Conservation (phyloP, 2,888 invertebrate genomes). For the Galerucella calmariensis region DNA sequence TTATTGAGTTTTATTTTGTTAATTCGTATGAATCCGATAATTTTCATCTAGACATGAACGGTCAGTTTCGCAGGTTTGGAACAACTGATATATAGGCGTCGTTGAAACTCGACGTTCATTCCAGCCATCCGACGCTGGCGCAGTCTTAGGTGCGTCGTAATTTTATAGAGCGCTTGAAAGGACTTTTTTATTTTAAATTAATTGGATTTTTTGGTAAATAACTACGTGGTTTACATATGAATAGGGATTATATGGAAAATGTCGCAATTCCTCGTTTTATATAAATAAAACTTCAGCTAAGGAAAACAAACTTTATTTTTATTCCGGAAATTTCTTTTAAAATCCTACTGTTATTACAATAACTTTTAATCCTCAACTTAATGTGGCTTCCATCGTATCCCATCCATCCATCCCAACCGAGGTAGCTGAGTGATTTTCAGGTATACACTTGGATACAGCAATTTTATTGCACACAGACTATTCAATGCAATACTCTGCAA, state of each 20-base stretch:
- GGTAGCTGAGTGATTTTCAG: no score
- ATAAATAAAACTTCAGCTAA: no score
- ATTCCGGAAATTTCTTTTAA: no score
- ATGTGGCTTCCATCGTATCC: no score
- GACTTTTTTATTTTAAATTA: background rate
- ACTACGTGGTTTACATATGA: background rate
- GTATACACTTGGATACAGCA: no score
- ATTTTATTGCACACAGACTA: no score
- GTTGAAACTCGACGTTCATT: conserved; percentile 14
- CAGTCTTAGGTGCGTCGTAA: conserved; percentile 6
- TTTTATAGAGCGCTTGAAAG: background rate
- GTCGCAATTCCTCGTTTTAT: no score
- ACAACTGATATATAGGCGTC: conserved; percentile 16
- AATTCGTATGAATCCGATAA: conserved; percentile 7
- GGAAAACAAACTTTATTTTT: no score
- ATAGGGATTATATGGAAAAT: background rate
- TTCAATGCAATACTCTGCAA: no score
- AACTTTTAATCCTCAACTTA: no score
- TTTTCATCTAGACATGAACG: background rate
- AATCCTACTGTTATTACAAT: no score
- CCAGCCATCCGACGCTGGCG: conserved; percentile 12
- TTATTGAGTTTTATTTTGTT: conserved; percentile 10
- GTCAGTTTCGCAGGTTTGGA: background rate
- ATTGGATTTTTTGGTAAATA: background rate
- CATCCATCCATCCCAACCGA: no score